Evolutionary conservation across 2,797 vertebrate species (phyloP), one percentile per base, ranked within the genome.

Genomic region (Spea hammondii): DNA sequence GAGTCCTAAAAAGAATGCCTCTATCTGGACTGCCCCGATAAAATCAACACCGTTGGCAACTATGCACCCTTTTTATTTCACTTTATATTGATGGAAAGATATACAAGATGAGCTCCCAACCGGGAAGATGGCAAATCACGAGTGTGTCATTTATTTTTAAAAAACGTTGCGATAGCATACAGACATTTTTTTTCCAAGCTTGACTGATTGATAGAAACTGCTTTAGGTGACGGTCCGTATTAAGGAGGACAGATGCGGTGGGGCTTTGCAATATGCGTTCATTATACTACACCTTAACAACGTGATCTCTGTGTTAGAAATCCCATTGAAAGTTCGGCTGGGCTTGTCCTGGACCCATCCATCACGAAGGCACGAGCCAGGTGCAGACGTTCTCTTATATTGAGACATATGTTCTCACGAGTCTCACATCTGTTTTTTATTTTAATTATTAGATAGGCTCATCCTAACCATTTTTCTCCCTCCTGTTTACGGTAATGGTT

Each of bases 401-500:
- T n/a, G 17, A 55, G 65, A 72, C 79, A 76, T 76, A 81, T 76
- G 68, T 76, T 76, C 8, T 68, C 60, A 17, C 64, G 50, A 5
- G 1, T 8, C 17, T 10, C 59, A 44, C 79, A 80, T 81, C 79
- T 77, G 79, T 77, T 64, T 62, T 17, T 46, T 76, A 69, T 32
- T 32, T 32, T 72, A 71, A 77, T 44, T n/a, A 57, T 47, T 62
- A 32, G 49, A 6, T 47, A 10, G 69, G 4, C 67, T 73, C 48
- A 32, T 48, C 72, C 49, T 68, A 76, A 69, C 47, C 32, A 17
- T 44, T 73, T 64, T 57, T 48, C 64, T 66, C 72, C 49, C 68
- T 71, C 55, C 74, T 60, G 74, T 76, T 80, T 74, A 76, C 44
- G 59, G 72, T 76, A 72, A 75, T 75, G 66, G 45, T 77, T 73